phyloP scores from a whole-genome alignment of 2,113 vertebrate genomes.

The Melanotaenia duboulayi region DNA sequence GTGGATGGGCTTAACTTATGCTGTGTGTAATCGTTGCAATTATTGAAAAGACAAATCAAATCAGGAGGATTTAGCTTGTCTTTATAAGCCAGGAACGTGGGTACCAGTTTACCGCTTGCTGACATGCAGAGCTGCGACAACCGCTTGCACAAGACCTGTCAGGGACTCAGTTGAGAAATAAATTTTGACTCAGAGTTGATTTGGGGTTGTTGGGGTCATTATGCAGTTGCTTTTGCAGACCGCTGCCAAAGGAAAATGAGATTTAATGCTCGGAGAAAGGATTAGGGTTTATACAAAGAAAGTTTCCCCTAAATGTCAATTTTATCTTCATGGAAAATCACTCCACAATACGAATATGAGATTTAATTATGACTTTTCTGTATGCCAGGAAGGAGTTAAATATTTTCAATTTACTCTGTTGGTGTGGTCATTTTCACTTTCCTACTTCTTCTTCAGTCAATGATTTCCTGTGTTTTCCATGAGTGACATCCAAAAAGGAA shows the following conservation, averaged over 20 bases:
- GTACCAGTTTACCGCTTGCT: slow-evolving; percentile 7
- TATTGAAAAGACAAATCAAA: slow-evolving; percentile 57
- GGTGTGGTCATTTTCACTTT: slow-evolving; percentile 15
- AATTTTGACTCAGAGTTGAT: slow-evolving; percentile 43
- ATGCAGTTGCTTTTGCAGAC: slow-evolving; percentile 11
- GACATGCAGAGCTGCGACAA: slow-evolving; percentile 35
- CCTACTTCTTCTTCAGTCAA: slow-evolving; percentile 9
- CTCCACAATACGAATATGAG: neutral
- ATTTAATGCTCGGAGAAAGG: neutral
- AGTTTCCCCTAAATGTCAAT: neutral
- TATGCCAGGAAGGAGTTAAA: neutral
- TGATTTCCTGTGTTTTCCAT: slow-evolving; percentile 15
- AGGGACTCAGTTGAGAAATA: slow-evolving; percentile 27
- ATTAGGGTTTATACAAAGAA: slow-evolving; percentile 3
- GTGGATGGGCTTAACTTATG: slow-evolving; percentile 48
- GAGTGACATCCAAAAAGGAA: slow-evolving; percentile 17
- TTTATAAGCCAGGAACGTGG: slow-evolving; percentile 26
- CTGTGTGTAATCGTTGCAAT: slow-evolving; percentile 47
- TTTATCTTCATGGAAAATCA: slow-evolving; percentile 5
- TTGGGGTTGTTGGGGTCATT: slow-evolving; percentile 44
- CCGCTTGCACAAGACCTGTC: slow-evolving; percentile 37
- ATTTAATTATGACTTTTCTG: neutral
- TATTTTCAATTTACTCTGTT: neutral
- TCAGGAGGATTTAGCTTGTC: neutral
- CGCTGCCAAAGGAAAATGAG: slow-evolving; percentile 21